Conservation (phyloP, 2,888 invertebrate species). For the Timema podura region DNA sequence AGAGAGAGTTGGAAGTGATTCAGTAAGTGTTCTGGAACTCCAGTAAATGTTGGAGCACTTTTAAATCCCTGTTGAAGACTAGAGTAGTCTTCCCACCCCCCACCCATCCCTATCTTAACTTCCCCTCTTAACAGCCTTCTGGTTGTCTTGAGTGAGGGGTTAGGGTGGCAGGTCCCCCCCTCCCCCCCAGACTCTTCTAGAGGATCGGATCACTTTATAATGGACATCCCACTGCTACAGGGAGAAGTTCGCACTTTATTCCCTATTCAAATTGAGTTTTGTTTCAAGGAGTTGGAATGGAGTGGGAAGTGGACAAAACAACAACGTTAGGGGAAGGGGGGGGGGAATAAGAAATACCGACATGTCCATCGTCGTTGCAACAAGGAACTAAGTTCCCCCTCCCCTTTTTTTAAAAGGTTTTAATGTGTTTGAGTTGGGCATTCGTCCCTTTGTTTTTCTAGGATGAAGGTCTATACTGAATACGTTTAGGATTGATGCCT, state of each 20-base stretch:
- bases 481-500: no score
- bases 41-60: conserved; percentile 14
- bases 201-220: conserved; percentile 10
- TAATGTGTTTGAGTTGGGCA: no score
- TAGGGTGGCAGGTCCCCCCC: neutral
- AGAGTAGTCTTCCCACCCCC: no score
- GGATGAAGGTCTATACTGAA: no score
- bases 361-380: no score
- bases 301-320: neutral
- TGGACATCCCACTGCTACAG: neutral
- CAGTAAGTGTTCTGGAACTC: conserved; percentile 15
- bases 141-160: neutral
- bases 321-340: neutral
- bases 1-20: conserved; percentile 9
- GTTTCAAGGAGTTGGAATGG: conserved; percentile 19
- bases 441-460: no score
- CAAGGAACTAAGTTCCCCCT: no score
- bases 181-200: neutral
- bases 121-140: no score
- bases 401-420: no score
- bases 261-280: conserved; percentile 30
- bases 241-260: conserved; percentile 17
- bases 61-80: conserved; percentile 5
- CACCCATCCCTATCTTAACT: no score
- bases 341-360: neutral